Conservation (phyloP, 2,888 invertebrate genomes). For the Microctonus aethiopoides region DNA sequence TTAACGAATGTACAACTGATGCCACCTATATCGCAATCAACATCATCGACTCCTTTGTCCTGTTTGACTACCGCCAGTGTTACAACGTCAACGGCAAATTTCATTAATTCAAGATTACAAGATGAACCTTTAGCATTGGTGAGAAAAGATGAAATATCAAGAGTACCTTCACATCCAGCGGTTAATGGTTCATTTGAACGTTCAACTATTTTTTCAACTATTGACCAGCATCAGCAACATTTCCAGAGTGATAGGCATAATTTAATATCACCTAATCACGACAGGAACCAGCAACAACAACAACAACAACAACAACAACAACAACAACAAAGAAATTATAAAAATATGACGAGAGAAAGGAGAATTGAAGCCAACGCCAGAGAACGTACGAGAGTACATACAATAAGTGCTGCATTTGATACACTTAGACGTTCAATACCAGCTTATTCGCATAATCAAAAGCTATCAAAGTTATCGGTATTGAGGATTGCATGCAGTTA, state of each 20-base stretch:
- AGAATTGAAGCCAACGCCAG: conserved; percentile 95
- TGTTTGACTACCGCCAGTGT: neutral
- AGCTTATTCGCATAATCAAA: conserved; percentile 92
- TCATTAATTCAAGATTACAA: conserved; percentile 62
- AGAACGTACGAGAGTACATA: conserved; percentile 92
- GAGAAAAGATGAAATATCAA: conserved; percentile 64
- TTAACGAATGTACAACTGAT: neutral
- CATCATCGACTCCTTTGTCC: neutral
- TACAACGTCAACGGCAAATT: neutral
- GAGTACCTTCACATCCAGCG: conserved; percentile 71
- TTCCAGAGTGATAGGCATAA: conserved; percentile 46
- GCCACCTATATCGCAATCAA: neutral
- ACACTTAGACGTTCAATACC: conserved; percentile 86
- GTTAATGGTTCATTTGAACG: conserved; percentile 57
- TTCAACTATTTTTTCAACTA: conserved; percentile 45
- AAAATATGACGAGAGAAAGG: conserved; percentile 93
- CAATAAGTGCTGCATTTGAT: conserved; percentile 95
- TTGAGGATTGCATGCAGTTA: conserved; percentile 93
- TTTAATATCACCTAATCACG: conserved; percentile 50
- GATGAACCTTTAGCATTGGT: conserved; percentile 76
- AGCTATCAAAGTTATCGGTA: conserved; percentile 92
- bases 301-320: conserved; percentile 32
- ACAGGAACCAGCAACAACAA: conserved; percentile 39
- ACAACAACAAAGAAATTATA: conserved; percentile 84
- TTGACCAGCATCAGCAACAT: conserved; percentile 45